These are phyloP conservation scores for Atopsyche davidsoni DNA, from an alignment of 1,140 invertebrate species.

Conservation along the genomic window DNA sequence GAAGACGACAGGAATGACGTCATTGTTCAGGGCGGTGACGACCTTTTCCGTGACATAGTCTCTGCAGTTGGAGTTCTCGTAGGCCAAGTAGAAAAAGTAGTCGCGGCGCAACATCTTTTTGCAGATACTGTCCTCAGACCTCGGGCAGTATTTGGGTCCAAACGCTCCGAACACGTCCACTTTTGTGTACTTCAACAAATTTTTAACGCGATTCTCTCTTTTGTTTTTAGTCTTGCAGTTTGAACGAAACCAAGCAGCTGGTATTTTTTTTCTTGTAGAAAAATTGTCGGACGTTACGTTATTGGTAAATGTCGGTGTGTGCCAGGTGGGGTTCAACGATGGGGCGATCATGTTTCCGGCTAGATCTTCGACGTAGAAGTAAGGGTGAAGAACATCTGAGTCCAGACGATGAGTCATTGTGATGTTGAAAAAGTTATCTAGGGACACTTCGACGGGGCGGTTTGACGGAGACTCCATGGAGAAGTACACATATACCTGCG, in stretches of 20 bases:
- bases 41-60: conserved; percentile 59
- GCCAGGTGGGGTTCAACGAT: conserved; percentile 7
- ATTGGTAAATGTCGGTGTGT: conserved; percentile 13
- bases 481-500: conserved; percentile 24
- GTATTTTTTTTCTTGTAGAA: conserved; percentile 36
- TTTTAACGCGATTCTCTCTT: conserved; percentile 48
- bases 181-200: conserved; percentile 50
- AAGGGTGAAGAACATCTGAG: conserved; percentile 58
- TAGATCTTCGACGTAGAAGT: conserved; percentile 42
- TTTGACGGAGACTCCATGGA: conserved; percentile 33
- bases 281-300: conserved; percentile 4
- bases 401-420: conserved; percentile 57
- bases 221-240: conserved; percentile 52
- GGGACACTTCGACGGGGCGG: conserved; percentile 30
- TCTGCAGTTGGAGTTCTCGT: conserved; percentile 53
- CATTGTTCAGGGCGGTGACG: conserved; percentile 36
- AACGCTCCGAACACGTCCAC: conserved; percentile 66
- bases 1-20: conserved; percentile 53
- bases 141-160: conserved; percentile 35
- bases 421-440: conserved; percentile 47
- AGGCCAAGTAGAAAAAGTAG: conserved; percentile 60
- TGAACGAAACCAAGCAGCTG: conserved; percentile 56
- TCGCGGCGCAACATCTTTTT: conserved; percentile 41
- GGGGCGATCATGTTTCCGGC: conserved; percentile 32
- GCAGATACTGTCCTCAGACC: conserved; percentile 35